phyloP scores from a whole-genome alignment of 2,113 vertebrate species.

The Centropus unirufus region DNA sequence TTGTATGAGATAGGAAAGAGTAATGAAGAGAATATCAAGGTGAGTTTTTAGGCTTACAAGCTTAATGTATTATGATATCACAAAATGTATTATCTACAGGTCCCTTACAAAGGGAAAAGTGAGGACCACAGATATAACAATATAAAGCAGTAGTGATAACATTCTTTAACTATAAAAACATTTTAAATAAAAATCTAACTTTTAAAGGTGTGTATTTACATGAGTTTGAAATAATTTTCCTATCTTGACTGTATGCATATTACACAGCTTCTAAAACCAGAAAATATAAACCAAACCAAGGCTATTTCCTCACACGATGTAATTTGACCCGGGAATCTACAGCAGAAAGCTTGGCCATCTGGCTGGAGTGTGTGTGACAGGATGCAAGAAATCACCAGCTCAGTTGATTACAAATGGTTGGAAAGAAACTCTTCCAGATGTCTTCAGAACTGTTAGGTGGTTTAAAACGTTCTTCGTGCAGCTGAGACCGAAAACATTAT shows the following conservation, averaged over 20 bases:
- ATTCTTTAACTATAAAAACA: background rate
- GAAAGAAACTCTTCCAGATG: background rate
- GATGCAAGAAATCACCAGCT: background rate
- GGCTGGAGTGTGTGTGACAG: rapidly evolving
- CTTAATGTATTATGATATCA: constrained; percentile 31
- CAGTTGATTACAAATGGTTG: rapidly evolving
- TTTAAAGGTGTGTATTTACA: no score
- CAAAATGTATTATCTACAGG: background rate
- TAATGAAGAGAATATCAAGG: background rate
- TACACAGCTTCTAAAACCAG: background rate
- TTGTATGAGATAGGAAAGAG: background rate
- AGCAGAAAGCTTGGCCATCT: background rate
- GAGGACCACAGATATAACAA: background rate
- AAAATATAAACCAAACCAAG: background rate
- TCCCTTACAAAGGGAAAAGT: background rate
- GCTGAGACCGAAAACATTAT: background rate
- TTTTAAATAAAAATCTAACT: background rate
- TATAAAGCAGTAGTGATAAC: background rate
- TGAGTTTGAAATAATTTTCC: background rate
- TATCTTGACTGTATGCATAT: background rate
- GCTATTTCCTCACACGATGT: background rate
- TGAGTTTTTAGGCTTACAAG: constrained; percentile 15
- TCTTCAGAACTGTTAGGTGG: background rate
- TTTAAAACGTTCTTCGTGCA: background rate
- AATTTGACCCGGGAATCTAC: background rate